Percentiles rank a stretch among this genome's conserved stretches.
Evolutionary conservation across 2,888 invertebrate species (phyloP).

Genomic region (Chloroclysta siterata): DNA sequence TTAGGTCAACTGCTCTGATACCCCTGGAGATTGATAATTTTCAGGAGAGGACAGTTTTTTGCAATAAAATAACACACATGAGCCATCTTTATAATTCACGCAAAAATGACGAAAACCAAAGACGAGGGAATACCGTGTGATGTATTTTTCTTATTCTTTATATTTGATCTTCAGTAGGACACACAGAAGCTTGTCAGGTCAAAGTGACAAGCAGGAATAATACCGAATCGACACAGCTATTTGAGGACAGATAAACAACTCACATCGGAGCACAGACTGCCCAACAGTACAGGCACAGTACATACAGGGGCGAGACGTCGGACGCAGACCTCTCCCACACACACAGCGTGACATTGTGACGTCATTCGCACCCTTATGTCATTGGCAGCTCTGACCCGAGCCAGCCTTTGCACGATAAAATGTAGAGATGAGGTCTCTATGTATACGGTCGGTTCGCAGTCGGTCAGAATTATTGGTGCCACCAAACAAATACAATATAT

Average conservation of each 20-base stretch:
- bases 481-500: neutral
- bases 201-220: neutral
- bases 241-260: neutral
- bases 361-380: conserved; percentile 18
- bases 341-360: conserved; percentile 23
- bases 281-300: conserved; percentile 1
- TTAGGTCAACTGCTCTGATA: neutral
- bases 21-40: too few species aligned
- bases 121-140: too few species aligned
- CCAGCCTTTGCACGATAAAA: conserved; percentile 3
- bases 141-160: too few species aligned
- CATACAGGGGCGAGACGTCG: conserved; percentile 1
- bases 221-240: neutral
- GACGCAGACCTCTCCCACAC: conserved; percentile 18
- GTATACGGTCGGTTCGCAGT: neutral
- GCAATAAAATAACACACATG: too few species aligned
- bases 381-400: conserved; percentile 14
- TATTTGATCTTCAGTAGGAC: too few species aligned
- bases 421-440: neutral
- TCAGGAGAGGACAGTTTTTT: too few species aligned
- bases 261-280: conserved; percentile 4
- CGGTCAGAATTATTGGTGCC: neutral
- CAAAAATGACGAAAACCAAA: too few species aligned
- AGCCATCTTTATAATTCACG: too few species aligned
- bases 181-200: too few species aligned